Base-by-base conservation (phyloP, 2,888 invertebrate species). In the Linnaemya tessellans region DNA sequence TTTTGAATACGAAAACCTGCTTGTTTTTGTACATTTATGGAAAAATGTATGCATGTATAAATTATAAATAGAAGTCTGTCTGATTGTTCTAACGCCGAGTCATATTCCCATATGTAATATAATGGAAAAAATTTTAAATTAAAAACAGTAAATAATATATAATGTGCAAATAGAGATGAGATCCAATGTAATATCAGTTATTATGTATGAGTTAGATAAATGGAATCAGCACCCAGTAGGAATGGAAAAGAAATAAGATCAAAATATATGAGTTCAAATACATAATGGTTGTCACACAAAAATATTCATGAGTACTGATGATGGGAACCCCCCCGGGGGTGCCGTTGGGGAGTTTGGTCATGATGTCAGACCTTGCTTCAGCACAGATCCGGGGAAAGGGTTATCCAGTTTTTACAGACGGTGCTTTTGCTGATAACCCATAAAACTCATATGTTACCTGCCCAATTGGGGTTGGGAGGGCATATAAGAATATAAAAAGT, bases 91-190 rank as follows among this genome's bases (percentile, higher is more conserved):
- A 58, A 22, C 3, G 18, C 15, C 25, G 74, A 13, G 43, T 60
- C 38, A 54, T 54, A 75, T 75, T 68, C 68, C 75, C 75, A 81
- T n/a, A 62, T 35, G 62, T 25, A 75, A 75, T 81, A 74, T 68
- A n/a, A n/a, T n/a, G 43, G 49, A 30, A 75, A 62, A 75, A 56
- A 13, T 75, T 75, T 75, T 18, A 54, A 73, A 75, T 81, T 75
- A 60, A 68, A 81, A 68, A 62, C 74, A 68, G 74, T 75, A 68
- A 74, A 81, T 51, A 62, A 75, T 56, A 62, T 54, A 43, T 46
- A 68, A 81, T 81, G 62, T 13, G 20, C 15, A 54, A 54, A 54
- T 15, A 56, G 15, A 35, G 64, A 54, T 54, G 43, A 62, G 15
- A 11, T 38, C 11, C 41, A 38, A 13, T 13, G n/a, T 41, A 25